These are phyloP conservation scores for Diorhabda carinulata DNA, from an alignment of 1,140 invertebrate genomes.

Conservation along the genomic window DNA sequence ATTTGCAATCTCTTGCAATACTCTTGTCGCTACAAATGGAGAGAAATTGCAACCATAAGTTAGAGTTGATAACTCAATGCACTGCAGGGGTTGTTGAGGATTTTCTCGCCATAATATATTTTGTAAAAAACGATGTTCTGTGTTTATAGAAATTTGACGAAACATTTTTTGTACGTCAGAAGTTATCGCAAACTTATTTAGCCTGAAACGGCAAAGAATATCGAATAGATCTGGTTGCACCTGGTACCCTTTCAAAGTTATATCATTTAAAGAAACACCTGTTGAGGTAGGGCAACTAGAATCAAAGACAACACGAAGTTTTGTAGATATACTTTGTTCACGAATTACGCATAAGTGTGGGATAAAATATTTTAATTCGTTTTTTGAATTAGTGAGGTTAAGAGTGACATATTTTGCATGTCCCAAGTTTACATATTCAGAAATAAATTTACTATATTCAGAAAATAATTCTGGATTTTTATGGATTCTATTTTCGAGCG, in stretches of 20 bases:
- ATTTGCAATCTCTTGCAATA: constrained; percentile 18
- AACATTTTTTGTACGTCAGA: constrained; percentile 22
- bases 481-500: neutral
- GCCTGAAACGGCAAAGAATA: constrained; percentile 21
- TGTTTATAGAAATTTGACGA: constrained; percentile 15
- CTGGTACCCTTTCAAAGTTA: constrained; percentile 26
- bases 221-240: constrained; percentile 24
- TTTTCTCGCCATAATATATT: too few species aligned
- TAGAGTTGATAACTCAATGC: constrained; percentile 8
- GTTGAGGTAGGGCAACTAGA: constrained; percentile 36
- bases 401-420: too few species aligned
- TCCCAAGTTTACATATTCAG: too few species aligned
- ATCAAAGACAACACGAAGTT: too few species aligned
- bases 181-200: constrained; percentile 15
- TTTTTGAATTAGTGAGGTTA: constrained; percentile 14
- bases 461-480: neutral
- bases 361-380: too few species aligned
- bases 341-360: constrained; percentile 40
- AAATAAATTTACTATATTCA: constrained; percentile 1
- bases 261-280: constrained; percentile 41
- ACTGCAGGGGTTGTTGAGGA: neutral
- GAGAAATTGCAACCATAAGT: constrained; percentile 16
- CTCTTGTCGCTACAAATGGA: constrained; percentile 15
- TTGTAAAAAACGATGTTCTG: neutral
- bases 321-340: too few species aligned